Percentiles rank a stretch among this genome's conserved stretches.
Conservation (phyloP, 92 coral and sea anemone species). For the Pocillopora meandrina region DNA sequence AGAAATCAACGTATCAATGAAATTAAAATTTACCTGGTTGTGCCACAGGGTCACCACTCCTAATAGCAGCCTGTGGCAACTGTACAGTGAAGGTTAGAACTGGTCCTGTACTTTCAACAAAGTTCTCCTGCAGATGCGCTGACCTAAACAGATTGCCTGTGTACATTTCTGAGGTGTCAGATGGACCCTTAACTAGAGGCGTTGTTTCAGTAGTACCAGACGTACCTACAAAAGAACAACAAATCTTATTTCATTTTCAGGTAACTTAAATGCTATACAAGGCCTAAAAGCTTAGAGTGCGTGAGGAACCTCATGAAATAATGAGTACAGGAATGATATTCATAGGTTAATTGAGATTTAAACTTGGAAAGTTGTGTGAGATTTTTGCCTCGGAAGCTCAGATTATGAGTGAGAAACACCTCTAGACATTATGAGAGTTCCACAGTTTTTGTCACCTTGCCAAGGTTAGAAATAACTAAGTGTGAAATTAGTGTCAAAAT, state of each 20-base stretch:
- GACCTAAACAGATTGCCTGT: constrained; percentile 67
- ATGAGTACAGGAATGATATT: too few species aligned
- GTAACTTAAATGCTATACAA: background rate
- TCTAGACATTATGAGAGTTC: too few species aligned
- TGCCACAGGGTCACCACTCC: constrained; percentile 25
- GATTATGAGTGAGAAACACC: too few species aligned
- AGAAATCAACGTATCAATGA: background rate
- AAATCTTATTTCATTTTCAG: background rate
- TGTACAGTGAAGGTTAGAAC: constrained; percentile 76
- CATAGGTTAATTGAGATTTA: too few species aligned
- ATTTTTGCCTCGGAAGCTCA: too few species aligned
- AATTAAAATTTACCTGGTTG: constrained; percentile 25
- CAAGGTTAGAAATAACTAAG: too few species aligned
- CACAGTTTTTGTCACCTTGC: too few species aligned
- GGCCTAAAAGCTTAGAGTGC: background rate
- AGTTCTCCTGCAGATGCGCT: constrained; percentile 55
- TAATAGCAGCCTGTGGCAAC: constrained; percentile 52
- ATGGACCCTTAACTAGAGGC: constrained; percentile 80
- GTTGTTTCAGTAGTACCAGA: constrained; percentile 49
- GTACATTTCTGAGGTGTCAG: constrained; percentile 75
- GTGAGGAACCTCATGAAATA: too few species aligned
- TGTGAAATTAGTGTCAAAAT: too few species aligned
- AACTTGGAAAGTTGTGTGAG: too few species aligned
- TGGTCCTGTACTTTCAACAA: constrained; percentile 68
- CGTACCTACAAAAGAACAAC: background rate